Evolutionary conservation across 2,113 vertebrate species (phyloP).

Genomic region (Zeus faber): DNA sequence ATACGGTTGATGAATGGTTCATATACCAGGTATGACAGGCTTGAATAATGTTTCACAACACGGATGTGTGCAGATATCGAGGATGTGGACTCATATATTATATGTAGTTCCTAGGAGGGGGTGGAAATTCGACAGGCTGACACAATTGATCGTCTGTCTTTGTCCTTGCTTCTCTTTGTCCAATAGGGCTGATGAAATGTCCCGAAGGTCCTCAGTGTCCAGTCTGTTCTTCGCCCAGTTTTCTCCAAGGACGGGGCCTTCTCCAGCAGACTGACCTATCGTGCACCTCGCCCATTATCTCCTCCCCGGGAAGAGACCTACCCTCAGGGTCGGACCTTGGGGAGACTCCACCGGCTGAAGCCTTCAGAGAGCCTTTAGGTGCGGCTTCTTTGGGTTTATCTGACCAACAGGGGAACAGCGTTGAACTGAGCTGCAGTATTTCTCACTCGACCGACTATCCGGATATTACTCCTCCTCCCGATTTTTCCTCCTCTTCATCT

Average conservation of each 20-base stretch:
- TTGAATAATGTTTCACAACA: constrained; percentile 39
- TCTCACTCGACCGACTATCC: constrained; percentile 39
- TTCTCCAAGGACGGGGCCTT: constrained; percentile 72
- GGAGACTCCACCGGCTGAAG: constrained; percentile 56
- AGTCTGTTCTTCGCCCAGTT: constrained; percentile 74
- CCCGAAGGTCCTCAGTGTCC: constrained; percentile 82
- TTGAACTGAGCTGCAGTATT: constrained; percentile 72
- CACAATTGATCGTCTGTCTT: not conserved
- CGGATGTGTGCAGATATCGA: constrained; percentile 30
- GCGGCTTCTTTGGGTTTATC: constrained; percentile 79
- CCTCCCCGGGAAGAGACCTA: constrained; percentile 59
- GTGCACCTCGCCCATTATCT: constrained; percentile 79
- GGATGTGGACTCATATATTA: constrained; percentile 27
- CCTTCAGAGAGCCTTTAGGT: constrained; percentile 71
- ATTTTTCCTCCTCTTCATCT: constrained; percentile 49
- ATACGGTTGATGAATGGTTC: constrained; percentile 41
- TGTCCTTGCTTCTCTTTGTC: constrained; percentile 27
- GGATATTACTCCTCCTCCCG: constrained; percentile 47
- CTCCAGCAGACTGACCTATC: constrained; percentile 69
- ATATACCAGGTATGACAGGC: constrained; percentile 28
- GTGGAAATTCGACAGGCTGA: constrained; percentile 14
- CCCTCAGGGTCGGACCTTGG: constrained; percentile 48
- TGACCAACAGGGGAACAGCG: constrained; percentile 84
- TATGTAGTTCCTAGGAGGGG: constrained; percentile 23
- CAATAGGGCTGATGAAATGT: constrained; percentile 86